Evolutionary conservation across 2,113 vertebrate genomes (phyloP).

Genomic region (Oncorhynchus gorbuscha): DNA sequence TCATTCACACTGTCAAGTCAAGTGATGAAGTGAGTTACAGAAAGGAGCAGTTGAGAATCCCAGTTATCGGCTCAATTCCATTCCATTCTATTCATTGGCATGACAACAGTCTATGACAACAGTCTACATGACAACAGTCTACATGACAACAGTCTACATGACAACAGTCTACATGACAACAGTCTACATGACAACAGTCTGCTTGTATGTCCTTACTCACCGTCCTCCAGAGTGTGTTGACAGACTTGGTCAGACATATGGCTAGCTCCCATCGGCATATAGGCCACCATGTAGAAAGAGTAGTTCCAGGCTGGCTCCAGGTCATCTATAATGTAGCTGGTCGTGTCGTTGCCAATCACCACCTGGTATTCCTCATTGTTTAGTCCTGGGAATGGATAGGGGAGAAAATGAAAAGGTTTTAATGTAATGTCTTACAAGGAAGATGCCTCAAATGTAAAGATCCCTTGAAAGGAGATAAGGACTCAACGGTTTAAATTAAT

Average conservation of each 20-base stretch:
- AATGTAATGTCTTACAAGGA: not conserved
- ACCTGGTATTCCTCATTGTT: conserved; percentile 98
- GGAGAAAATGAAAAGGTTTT: conserved; percentile 5
- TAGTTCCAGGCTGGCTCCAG: conserved; percentile 93
- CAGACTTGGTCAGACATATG: conserved; percentile 97
- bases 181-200: too few relatives aligned
- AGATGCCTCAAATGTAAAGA: not conserved
- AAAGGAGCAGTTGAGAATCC: not conserved
- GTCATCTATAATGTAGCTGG: conserved; percentile 93
- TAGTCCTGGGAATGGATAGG: conserved; percentile 75
- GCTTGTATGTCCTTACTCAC: conserved; percentile 70
- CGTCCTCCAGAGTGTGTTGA: conserved; percentile 92
- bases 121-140: too few relatives aligned
- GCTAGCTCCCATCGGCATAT: conserved; percentile 98
- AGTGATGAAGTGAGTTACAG: too few relatives aligned
- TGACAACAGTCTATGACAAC: not conserved
- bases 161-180: too few relatives aligned
- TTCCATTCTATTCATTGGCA: too few relatives aligned
- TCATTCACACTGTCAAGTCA: too few relatives aligned
- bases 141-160: too few relatives aligned
- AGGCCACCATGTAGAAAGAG: conserved; percentile 96
- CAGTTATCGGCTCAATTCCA: too few relatives aligned
- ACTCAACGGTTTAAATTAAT: too few relatives aligned
- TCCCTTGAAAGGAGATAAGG: not conserved
- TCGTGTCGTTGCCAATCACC: conserved; percentile 97